Base-by-base conservation (phyloP, 1,140 invertebrate species). In the Schlechtendalia chinensis region DNA sequence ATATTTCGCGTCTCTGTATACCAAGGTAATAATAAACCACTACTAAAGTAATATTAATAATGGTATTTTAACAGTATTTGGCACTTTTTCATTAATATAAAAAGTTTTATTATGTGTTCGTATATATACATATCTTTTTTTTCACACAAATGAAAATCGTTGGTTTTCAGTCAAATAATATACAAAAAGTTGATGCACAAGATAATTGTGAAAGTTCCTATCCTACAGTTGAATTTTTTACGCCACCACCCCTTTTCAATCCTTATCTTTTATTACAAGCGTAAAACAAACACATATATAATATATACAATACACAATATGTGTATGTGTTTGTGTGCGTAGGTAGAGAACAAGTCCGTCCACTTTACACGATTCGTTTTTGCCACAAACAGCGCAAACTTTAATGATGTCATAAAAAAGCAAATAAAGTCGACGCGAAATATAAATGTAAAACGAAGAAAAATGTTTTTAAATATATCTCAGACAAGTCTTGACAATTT, bases 381-480 rank as follows among this genome's bases (percentile, higher is more conserved):
- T 61, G 32, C 56, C 74, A 17, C 56, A 77, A 77, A 77, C 19
- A 17, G 32, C 74, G 74, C 56, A 77, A 77, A 77, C 54, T 77
- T 77, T 77, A 77, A 77, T 77, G 54, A 77, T 59, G 54, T 77
- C 74, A 59, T 77, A 77, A 69, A 77, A 77, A 59, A 61, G n/a
- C 16, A 17, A 77, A 58, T 77, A 58, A 58, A 59, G 56, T 77
- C 74, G 59, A 58, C 74, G 59, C 19, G 54, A 29, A 14, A 39
- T 77, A 39, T 39, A 39, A 39, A 39, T 39, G 8, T 4, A 77
- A 47, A 39, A 32, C 5, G 45, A n/a, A 59, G 19, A 29, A 56
- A 54, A 74, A 74, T 14, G 11, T 50, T 45, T 29, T 54, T n/a
- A 56, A 22, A 74, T 58, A 58, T n/a, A 45, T 32, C 39, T 59